Conservation (phyloP, 2,888 invertebrate species). For the Ochropacha duplaris region DNA sequence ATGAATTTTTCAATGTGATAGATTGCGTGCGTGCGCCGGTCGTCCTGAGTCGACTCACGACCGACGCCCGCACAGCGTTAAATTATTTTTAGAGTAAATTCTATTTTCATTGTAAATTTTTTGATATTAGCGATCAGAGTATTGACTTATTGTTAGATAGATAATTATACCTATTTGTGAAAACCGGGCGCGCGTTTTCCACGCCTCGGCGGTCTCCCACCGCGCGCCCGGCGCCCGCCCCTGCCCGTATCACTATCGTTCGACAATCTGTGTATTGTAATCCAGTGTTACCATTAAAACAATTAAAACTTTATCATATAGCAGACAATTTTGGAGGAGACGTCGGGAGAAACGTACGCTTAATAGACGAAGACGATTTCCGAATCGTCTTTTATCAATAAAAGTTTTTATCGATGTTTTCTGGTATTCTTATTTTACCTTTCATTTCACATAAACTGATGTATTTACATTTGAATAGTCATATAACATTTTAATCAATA, state of each 20-base stretch:
- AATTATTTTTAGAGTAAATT: slow-evolving; percentile 81
- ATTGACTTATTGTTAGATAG: slow-evolving; percentile 80
- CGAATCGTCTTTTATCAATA: slow-evolving; percentile 76
- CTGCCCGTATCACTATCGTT: slow-evolving; percentile 71
- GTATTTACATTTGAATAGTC: background rate
- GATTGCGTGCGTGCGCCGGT: slow-evolving; percentile 71
- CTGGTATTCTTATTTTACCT: slow-evolving; percentile 47
- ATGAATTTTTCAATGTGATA: slow-evolving; percentile 82
- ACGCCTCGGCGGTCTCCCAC: slow-evolving; percentile 56
- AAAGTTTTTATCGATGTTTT: slow-evolving; percentile 82
- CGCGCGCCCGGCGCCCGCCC: slow-evolving; percentile 60
- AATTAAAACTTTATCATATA: slow-evolving; percentile 72
- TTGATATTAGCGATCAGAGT: slow-evolving; percentile 77
- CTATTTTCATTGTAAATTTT: slow-evolving; percentile 83
- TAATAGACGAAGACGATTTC: slow-evolving; percentile 70
- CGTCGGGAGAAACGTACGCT: slow-evolving; percentile 80
- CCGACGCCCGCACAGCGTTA: slow-evolving; percentile 66
- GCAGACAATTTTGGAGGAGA: slow-evolving; percentile 65
- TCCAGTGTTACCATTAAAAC: slow-evolving; percentile 70
- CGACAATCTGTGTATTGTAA: slow-evolving; percentile 76
- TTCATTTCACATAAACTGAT: background rate
- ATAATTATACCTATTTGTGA: slow-evolving; percentile 78
- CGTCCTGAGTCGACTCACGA: slow-evolving; percentile 69
- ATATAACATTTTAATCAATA: no score
- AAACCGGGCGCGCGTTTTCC: slow-evolving; percentile 71